A percentile compares a stretch with the other conserved stretches of the same genome.
These are phyloP conservation scores for Hydropotes inermis DNA, from an alignment of 2,113 vertebrate species.

Conservation along the genomic window DNA sequence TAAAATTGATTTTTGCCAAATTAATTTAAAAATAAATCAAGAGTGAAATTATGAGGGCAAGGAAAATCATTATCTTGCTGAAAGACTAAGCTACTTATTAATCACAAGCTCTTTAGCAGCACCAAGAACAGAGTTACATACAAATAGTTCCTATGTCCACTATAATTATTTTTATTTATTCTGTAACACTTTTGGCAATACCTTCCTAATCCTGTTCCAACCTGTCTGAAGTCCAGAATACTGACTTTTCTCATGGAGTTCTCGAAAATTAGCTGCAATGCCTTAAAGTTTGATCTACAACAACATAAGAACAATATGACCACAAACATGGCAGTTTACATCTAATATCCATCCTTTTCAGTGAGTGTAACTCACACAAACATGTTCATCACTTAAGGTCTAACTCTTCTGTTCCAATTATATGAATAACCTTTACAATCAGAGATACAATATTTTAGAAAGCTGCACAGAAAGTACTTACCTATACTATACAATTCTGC, in stretches of 20 bases:
- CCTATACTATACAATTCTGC: not conserved
- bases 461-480: not conserved
- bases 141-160: not conserved
- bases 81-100: constrained; percentile 8
- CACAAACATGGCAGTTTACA: not conserved
- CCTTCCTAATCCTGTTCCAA: not conserved
- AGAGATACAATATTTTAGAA: not conserved
- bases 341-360: not conserved
- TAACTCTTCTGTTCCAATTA: not conserved
- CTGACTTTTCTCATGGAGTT: not conserved
- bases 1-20: constrained; percentile 21
- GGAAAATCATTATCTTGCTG: not conserved
- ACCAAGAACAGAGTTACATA: not conserved
- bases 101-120: not conserved
- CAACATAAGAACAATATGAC: not conserved
- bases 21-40: constrained; percentile 47
- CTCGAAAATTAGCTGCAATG: not conserved
- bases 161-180: not conserved
- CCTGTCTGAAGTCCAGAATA: not conserved
- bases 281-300: not conserved
- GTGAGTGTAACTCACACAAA: not conserved
- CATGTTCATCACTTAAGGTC: not conserved
- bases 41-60: not conserved
- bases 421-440: not conserved
- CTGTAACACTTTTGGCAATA: not conserved